phyloP scores from a whole-genome alignment of 2,113 vertebrate species.

The Aphelocoma coerulescens region DNA sequence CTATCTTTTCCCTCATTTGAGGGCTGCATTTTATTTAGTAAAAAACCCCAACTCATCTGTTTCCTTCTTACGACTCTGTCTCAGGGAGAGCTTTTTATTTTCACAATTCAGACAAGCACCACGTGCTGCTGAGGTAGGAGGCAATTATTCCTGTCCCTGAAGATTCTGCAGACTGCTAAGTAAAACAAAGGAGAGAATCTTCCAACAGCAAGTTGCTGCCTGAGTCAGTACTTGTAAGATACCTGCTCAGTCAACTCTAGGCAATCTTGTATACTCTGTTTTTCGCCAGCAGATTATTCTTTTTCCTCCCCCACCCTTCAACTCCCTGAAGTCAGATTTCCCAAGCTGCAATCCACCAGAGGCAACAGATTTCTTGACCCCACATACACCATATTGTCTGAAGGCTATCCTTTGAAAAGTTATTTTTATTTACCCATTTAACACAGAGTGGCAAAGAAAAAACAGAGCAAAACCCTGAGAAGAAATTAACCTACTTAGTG shows the following conservation, averaged over 20 bases:
- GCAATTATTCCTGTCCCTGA: background rate
- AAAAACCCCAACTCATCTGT: background rate
- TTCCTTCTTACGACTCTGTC: background rate
- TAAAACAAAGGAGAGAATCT: background rate
- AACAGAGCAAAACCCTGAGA: background rate
- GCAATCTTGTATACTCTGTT: background rate
- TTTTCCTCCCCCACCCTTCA: background rate
- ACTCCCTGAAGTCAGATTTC: background rate
- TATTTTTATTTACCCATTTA: background rate
- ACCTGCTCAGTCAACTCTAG: background rate
- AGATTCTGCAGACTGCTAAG: background rate
- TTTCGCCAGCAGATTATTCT: background rate
- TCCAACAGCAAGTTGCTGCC: constrained; percentile 21
- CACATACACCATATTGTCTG: background rate
- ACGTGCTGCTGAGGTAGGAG: background rate
- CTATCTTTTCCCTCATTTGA: background rate
- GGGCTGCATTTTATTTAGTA: background rate
- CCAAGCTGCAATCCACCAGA: background rate
- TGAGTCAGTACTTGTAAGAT: background rate
- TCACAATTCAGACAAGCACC: background rate
- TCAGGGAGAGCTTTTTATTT: background rate
- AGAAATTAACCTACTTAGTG: background rate
- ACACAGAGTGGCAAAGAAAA: background rate
- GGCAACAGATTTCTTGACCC: background rate
- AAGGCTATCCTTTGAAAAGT: background rate